Base-by-base conservation (phyloP, 2,888 invertebrate species). In the Ferrisia virgata region DNA sequence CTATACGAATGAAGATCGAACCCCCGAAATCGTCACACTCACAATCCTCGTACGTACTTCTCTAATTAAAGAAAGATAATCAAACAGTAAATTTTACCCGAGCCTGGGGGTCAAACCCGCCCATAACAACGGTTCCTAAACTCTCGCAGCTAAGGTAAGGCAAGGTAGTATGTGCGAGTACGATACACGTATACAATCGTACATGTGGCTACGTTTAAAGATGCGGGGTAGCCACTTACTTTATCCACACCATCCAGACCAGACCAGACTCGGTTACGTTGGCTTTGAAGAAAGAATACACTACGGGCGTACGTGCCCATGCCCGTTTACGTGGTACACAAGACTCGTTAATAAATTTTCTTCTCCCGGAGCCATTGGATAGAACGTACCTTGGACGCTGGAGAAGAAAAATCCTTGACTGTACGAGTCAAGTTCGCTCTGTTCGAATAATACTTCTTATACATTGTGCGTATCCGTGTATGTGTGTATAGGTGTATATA, bases 331-430 rank as follows among this genome's bases (percentile, higher is more conserved):
- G n/a, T n/a, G n/a, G n/a, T 18, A 47, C 8, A 53, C 53, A 47
- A n/a, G n/a, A 64, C 64, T 64, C 13, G 64, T 64, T 64, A 64
- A 64, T 64, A 64, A 64, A 64, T 64, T 64, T 64, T 64, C 64
- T 64, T 31, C 64, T 64, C 64, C 64, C 6, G 64, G 64, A 64
- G 64, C 64, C 15, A 64, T 64, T n/a, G n/a, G n/a, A 18, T 15
- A 15, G 1, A 64, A 53, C 22, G 22, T 53, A 53, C 53, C 36
- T 36, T n/a, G n/a, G n/a, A 53, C 2, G n/a, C 1, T 31, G 64
- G 64, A 64, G 64, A 28, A 64, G 64, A 64, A 64, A 64, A 64
- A 64, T 64, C 64, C 64, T 64, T 64, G 64, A 64, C 64, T 64
- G 64, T 22, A n/a, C 15, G 43, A 53, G 53, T 53, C 53, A 64